Conservation (phyloP, 2,113 vertebrate genomes). For the Corvus moneduloides region DNA sequence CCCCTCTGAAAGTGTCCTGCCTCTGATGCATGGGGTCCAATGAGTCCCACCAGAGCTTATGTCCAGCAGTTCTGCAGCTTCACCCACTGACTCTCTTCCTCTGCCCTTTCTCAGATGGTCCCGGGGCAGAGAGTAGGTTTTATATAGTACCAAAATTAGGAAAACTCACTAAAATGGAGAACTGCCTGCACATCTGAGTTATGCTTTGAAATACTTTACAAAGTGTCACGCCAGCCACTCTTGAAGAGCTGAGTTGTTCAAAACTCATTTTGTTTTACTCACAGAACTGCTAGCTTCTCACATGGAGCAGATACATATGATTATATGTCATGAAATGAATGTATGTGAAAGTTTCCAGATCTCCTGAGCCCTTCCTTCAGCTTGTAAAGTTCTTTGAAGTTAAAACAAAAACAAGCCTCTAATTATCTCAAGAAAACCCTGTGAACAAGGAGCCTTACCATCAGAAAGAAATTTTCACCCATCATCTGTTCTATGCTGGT, state of each 20-base stretch:
- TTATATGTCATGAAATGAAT: not conserved
- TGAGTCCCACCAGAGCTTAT: not conserved
- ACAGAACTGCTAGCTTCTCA: not conserved
- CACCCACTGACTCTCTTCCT: not conserved
- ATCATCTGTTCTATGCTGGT: not conserved
- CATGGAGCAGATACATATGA: not conserved
- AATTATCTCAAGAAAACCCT: not conserved
- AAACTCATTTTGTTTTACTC: not conserved
- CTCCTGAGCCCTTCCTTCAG: not conserved
- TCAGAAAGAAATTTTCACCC: not conserved
- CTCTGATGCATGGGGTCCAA: fast-evolving
- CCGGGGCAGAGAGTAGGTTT: not conserved
- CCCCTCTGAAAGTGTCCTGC: not conserved
- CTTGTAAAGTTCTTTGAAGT: not conserved
- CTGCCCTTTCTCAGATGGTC: not conserved
- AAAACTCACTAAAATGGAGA: not conserved
- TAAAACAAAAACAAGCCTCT: not conserved
- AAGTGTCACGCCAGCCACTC: fast-evolving
- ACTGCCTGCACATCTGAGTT: not conserved
- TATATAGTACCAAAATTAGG: not conserved
- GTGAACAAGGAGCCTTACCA: not conserved
- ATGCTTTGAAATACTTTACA: not conserved
- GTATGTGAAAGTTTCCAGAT: not conserved
- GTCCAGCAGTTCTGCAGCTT: not conserved
- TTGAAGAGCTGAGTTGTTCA: not conserved